Evolutionary conservation across 1,140 invertebrate genomes (phyloP).

Genomic region (Pemphigus obesinymphae): DNA sequence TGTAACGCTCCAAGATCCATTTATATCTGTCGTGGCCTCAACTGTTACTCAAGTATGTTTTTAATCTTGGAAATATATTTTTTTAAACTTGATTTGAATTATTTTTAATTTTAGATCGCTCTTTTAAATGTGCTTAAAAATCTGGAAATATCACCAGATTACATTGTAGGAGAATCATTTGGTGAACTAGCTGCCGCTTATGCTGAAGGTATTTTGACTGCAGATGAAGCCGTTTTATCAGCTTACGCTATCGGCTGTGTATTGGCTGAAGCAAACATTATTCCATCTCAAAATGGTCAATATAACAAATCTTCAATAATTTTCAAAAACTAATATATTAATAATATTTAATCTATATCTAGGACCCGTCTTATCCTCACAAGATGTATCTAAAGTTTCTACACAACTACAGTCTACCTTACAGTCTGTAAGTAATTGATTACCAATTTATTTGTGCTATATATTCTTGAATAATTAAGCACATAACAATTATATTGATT

Average conservation of each 20-base stretch:
- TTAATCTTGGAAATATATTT: not conserved
- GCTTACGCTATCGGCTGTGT: constrained; percentile 62
- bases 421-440: not conserved
- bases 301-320: too few relatives aligned
- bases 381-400: not conserved
- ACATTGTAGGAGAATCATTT: constrained; percentile 82
- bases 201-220: constrained; percentile 76
- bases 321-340: not conserved
- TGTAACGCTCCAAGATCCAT: constrained; percentile 53
- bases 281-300: not conserved
- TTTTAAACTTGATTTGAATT: not conserved
- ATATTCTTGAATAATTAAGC: not conserved
- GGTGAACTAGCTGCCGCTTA: constrained; percentile 83
- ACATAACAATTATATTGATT: not conserved
- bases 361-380: not conserved
- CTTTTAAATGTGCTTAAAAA: constrained; percentile 66
- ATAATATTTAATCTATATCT: not conserved
- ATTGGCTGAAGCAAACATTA: constrained; percentile 25
- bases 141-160: constrained; percentile 71
- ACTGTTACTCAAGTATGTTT: constrained; percentile 59
- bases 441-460: too few relatives aligned
- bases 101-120: constrained; percentile 55
- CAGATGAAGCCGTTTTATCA: constrained; percentile 75
- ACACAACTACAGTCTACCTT: constrained; percentile 12
- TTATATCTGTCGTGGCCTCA: constrained; percentile 63